A percentile compares a stretch with the other conserved stretches of the same genome.
Evolutionary conservation across 2,888 invertebrate species (phyloP).

Genomic region (Drosophila trichaetosa): DNA sequence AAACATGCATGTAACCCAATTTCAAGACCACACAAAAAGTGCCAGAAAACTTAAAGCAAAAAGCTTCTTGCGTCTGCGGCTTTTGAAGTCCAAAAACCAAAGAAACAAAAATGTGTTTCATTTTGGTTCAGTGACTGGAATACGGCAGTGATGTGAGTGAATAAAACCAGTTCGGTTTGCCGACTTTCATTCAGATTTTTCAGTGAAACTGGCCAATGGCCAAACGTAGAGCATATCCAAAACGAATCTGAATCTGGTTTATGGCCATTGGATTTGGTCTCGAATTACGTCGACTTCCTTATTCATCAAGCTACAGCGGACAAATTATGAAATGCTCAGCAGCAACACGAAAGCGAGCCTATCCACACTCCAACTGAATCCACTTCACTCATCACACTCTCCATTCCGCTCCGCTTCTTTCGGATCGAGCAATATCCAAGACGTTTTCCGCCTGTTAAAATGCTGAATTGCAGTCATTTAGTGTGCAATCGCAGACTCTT

Average conservation of each 20-base stretch:
- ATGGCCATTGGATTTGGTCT: slow-evolving; percentile 45
- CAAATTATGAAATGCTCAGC: slow-evolving; percentile 68
- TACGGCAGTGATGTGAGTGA: slow-evolving; percentile 24
- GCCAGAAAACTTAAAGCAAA: slow-evolving; percentile 30
- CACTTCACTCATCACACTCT: slow-evolving; percentile 2
- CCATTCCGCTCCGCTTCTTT: slow-evolving; percentile 10
- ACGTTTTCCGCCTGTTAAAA: slow-evolving; percentile 66
- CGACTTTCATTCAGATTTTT: slow-evolving; percentile 72
- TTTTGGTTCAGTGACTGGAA: slow-evolving; percentile 73
- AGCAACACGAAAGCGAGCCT: slow-evolving; percentile 49
- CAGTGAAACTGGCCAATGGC: slow-evolving; percentile 65
- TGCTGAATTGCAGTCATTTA: slow-evolving; percentile 67
- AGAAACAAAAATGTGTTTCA: slow-evolving; percentile 52
- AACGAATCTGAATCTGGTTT: slow-evolving; percentile 75
- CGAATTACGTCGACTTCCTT: slow-evolving; percentile 58
- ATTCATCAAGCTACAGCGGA: slow-evolving; percentile 39
- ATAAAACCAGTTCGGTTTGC: slow-evolving; percentile 65
- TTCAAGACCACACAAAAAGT: slow-evolving; percentile 57
- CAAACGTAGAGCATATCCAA: slow-evolving; percentile 52
- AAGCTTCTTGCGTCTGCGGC: slow-evolving; percentile 53
- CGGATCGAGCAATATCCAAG: slow-evolving; percentile 45
- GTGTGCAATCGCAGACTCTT: slow-evolving; percentile 33
- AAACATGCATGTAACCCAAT: slow-evolving; percentile 54
- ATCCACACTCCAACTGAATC: slow-evolving; percentile 17
- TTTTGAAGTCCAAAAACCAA: slow-evolving; percentile 52